Percentiles rank a stretch among this genome's conserved stretches.
These are phyloP conservation scores for Neocrepidodera transversa DNA, from an alignment of 2,888 invertebrate genomes.

Conservation along the genomic window DNA sequence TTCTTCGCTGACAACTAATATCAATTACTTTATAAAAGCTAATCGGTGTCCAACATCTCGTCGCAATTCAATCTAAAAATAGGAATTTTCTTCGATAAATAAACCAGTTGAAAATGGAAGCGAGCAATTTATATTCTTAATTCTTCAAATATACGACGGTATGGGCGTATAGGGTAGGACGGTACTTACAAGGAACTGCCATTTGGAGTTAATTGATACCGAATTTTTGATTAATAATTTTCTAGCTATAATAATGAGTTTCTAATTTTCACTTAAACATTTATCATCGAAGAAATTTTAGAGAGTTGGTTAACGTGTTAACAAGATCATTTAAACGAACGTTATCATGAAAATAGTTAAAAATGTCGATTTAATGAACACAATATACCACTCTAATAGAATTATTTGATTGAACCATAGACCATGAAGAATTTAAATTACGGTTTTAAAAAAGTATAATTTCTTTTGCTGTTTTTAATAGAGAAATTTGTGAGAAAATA, in stretches of 20 bases:
- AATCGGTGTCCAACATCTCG: slow-evolving; percentile 10
- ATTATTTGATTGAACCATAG: not conserved
- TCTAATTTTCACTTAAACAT: no score
- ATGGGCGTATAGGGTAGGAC: slow-evolving; percentile 11
- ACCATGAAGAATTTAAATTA: not conserved
- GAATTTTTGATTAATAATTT: no score
- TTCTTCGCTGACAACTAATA: slow-evolving; percentile 9
- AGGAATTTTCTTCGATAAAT: slow-evolving; percentile 10
- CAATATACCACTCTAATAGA: not conserved
- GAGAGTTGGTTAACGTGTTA: not conserved
- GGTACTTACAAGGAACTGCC: not conserved
- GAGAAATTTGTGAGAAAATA: no score
- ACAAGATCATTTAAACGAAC: not conserved
- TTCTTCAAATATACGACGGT: slow-evolving; percentile 10
- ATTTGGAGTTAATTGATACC: not conserved
- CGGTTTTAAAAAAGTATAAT: no score
- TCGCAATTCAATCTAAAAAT: slow-evolving; percentile 14
- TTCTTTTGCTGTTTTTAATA: no score
- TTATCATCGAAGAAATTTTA: no score
- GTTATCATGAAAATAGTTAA: not conserved
- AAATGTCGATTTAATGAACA: not conserved
- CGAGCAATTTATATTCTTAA: slow-evolving; percentile 16
- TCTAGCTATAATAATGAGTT: no score
- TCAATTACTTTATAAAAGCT: slow-evolving; percentile 14
- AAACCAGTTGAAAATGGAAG: slow-evolving; percentile 12